phyloP scores from a whole-genome alignment of 2,797 vertebrate genomes.

The Hipposideros larvatus region DNA sequence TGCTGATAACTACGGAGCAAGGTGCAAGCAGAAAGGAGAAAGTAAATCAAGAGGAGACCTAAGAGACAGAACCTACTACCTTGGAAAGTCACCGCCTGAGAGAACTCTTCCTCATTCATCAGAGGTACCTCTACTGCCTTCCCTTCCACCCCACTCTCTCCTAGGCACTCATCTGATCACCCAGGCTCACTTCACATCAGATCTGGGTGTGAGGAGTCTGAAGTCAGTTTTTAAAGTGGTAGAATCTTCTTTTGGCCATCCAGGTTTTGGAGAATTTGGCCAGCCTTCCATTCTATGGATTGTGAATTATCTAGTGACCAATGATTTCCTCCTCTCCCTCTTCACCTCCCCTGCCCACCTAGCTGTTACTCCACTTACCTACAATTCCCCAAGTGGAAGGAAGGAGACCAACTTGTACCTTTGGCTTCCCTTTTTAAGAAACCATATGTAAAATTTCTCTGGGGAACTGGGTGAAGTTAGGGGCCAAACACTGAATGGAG shows the following conservation, averaged over 20 bases:
- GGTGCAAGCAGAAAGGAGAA: constrained; percentile 30
- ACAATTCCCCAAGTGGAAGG: not conserved
- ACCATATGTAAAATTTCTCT: not conserved
- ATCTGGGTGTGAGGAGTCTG: not conserved
- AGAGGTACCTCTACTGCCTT: not conserved
- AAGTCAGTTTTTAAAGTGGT: constrained; percentile 21
- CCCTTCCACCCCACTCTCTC: not conserved
- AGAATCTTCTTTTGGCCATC: not conserved
- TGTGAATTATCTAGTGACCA: not conserved
- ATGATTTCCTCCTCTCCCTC: not conserved
- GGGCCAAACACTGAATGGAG: not conserved
- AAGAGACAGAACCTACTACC: not conserved
- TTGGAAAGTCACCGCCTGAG: not conserved
- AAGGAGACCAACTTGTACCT: not conserved
- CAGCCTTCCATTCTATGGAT: not conserved
- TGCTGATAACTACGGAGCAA: constrained; percentile 9
- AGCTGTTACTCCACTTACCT: not conserved
- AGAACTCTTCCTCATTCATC: not conserved
- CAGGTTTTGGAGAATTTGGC: not conserved
- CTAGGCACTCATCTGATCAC: not conserved
- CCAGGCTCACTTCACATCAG: not conserved
- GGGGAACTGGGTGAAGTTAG: not conserved
- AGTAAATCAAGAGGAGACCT: not conserved
- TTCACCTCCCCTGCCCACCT: not conserved
- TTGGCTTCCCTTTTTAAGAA: not conserved